Evolutionary conservation across 2,888 invertebrate genomes (phyloP), one percentile per base, ranked within the genome.

Genomic region (Leptarthrus brevirostris): DNA sequence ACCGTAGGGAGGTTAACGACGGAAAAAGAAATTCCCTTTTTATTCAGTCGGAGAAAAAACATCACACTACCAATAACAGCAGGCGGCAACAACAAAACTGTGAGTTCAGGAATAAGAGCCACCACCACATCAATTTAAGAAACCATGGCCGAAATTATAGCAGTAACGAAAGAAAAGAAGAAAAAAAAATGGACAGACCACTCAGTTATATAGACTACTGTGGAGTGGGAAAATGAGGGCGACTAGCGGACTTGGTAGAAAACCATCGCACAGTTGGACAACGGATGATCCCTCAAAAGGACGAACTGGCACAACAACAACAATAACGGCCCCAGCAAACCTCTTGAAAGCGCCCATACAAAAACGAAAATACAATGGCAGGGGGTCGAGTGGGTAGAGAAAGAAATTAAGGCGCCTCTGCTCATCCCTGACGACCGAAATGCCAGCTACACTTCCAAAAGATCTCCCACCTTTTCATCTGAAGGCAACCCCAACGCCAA

Each of bases 271-370:
- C 44, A 71, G 71, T 75, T 74, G 75, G 73, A 73, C 73, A 73
- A 40, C 73, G 70, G 73, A 75, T 75, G 56, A 74, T 75, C 75
- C 66, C 70, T 75, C 75, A 70, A 71, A 73, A 22, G 61, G 71
- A 73, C 47, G 73, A 71, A 71, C 72, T 71, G 72, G 53, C 44
- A 53, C 53, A 54, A 54, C 10, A 52, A 52, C 73, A 71, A 64
- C 70, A 73, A 73, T 36, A 16, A 47, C 47, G 44, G 61, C 56
- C 16, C 36, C 10, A 34, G 54, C 70, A 73, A 70, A 75, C 69
- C 73, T 73, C 73, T 66, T 69, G 16, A 40, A 26, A 73, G 75
- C 70, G 58, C 75, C 64, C 73, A 70, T 73, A 75, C 69, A 73
- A 75, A 71, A 71, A 54, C 53, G 49, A 54, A 49, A 70, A 34